These are phyloP conservation scores for Doris montereyensis DNA, from an alignment of 2,888 invertebrate genomes.

Conservation along the genomic window DNA sequence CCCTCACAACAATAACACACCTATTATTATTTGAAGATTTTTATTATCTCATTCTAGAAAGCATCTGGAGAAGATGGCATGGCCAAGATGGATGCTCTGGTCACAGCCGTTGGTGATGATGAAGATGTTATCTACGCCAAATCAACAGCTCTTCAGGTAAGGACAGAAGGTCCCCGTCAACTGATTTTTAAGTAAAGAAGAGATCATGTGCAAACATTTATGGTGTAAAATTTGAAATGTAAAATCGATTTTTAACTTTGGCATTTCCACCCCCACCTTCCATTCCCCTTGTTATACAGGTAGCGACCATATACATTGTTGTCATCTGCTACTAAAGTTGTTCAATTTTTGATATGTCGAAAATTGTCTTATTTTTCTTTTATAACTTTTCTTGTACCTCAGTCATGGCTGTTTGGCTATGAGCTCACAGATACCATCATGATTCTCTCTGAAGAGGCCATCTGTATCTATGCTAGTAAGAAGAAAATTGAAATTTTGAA, in stretches of 20 bases:
- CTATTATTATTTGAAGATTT: too few relatives aligned
- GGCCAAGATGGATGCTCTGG: conserved; percentile 88
- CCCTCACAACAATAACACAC: too few relatives aligned
- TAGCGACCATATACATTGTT: not conserved
- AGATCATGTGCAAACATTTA: too few relatives aligned
- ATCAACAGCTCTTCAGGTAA: conserved; percentile 92
- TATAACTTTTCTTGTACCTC: conserved; percentile 52
- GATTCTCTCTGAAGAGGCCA: conserved; percentile 87
- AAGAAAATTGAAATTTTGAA: conserved; percentile 98
- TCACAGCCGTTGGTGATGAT: conserved; percentile 92
- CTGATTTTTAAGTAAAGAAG: too few relatives aligned
- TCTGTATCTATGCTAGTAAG: conserved; percentile 94
- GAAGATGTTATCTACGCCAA: conserved; percentile 97
- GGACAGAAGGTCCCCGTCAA: too few relatives aligned
- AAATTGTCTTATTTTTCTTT: not conserved
- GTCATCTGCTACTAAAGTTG: too few relatives aligned
- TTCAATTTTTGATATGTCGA: too few relatives aligned
- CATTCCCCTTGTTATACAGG: too few relatives aligned
- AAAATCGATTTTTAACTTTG: too few relatives aligned
- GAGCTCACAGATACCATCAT: conserved; percentile 96
- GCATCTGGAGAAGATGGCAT: conserved; percentile 68
- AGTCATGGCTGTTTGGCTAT: conserved; percentile 98
- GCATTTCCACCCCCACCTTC: too few relatives aligned
- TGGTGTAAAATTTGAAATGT: too few relatives aligned
- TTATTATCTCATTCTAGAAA: too few relatives aligned